phyloP scores from a whole-genome alignment of 2,888 invertebrate genomes.

The Epinotia nisella region DNA sequence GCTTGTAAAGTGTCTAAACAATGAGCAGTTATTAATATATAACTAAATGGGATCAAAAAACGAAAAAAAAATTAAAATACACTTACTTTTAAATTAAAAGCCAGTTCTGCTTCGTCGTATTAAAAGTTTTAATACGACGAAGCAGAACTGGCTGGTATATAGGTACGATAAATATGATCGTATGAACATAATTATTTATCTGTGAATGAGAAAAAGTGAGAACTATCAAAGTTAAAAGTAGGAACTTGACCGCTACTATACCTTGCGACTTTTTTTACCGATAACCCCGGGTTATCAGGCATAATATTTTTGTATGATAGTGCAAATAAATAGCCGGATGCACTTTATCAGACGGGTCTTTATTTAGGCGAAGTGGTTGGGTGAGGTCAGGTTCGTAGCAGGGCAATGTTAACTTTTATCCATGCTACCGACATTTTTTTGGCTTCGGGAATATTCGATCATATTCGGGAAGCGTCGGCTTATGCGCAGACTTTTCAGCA shows the following conservation, averaged over 20 bases:
- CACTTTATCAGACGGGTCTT: slow-evolving; percentile 38
- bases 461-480: neutral
- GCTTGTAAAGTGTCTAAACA: neutral
- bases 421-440: neutral
- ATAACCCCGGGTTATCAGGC: slow-evolving; percentile 35
- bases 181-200: neutral
- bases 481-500: neutral
- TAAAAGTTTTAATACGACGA: no score
- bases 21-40: slow-evolving; percentile 1
- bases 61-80: neutral
- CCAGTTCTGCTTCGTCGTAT: no score
- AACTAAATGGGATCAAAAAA: neutral
- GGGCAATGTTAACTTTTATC: neutral
- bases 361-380: slow-evolving; percentile 38
- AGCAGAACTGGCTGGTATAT: neutral
- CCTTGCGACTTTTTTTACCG: slow-evolving; percentile 32
- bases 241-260: slow-evolving; percentile 29
- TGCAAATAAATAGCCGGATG: slow-evolving; percentile 44
- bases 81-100: no score
- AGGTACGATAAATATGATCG: neutral
- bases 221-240: slow-evolving; percentile 10
- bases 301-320: slow-evolving; percentile 33
- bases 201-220: slow-evolving; percentile 2
- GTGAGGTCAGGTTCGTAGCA: slow-evolving; percentile 37
- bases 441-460: neutral